Conservation (phyloP, 2,113 vertebrate genomes). For the Eptesicus fuscus region DNA sequence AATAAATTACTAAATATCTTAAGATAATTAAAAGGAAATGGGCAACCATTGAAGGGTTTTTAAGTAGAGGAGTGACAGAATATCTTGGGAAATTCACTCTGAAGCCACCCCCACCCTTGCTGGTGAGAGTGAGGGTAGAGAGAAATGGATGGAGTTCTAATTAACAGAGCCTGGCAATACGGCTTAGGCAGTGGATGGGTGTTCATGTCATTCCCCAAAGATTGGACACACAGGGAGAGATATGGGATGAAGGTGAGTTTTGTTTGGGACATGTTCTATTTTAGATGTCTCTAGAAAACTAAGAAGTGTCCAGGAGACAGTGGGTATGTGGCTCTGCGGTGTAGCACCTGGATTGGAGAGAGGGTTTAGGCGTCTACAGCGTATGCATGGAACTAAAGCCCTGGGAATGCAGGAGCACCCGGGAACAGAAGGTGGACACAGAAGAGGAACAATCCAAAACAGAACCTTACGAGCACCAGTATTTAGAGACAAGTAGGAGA, state of each 20-base stretch:
- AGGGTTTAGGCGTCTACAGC: background rate
- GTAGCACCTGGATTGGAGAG: background rate
- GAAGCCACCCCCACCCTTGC: background rate
- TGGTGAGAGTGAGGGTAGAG: background rate
- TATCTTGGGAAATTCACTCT: background rate
- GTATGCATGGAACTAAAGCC: accelerated
- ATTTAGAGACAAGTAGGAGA: background rate
- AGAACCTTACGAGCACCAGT: background rate
- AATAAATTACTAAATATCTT: background rate
- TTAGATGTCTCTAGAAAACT: background rate
- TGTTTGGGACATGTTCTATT: background rate
- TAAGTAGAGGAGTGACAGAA: background rate
- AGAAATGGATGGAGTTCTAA: background rate
- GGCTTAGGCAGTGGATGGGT: background rate
- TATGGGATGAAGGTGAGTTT: background rate
- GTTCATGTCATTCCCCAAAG: background rate
- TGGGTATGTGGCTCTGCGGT: background rate
- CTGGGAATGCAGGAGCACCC: background rate
- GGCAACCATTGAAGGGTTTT: background rate
- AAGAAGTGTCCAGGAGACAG: background rate
- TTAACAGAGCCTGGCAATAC: background rate
- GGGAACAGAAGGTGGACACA: background rate
- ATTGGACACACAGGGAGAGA: background rate
- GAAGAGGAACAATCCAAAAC: background rate
- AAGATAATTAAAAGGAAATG: background rate